These are phyloP conservation scores for Drosophila flavopinicola DNA, from an alignment of 2,888 invertebrate genomes.

Conservation along the genomic window DNA sequence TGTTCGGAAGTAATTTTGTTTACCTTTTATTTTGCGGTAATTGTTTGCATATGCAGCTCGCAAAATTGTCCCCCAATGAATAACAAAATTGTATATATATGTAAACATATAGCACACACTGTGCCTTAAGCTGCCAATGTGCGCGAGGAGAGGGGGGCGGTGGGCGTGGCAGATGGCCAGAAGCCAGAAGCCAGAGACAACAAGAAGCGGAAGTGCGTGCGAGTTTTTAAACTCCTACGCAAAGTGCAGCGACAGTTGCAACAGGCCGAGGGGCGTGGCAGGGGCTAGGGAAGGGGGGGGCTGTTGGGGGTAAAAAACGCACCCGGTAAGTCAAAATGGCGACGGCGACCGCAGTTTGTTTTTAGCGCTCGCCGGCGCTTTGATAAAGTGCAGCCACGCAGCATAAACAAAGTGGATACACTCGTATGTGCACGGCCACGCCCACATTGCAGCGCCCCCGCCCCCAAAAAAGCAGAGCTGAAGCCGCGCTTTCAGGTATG, in stretches of 20 bases:
- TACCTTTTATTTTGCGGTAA: slow-evolving; percentile 79
- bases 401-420: slow-evolving; percentile 75
- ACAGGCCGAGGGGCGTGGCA: too few relatives aligned
- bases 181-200: slow-evolving; percentile 47
- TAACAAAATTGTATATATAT: slow-evolving; percentile 43
- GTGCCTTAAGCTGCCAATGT: slow-evolving; percentile 46
- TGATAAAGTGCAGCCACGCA: slow-evolving; percentile 77
- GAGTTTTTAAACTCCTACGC: slow-evolving; percentile 53
- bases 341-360: slow-evolving; percentile 69
- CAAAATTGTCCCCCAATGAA: slow-evolving; percentile 67
- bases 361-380: slow-evolving; percentile 63
- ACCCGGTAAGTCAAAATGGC: slow-evolving; percentile 67
- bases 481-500: slow-evolving; percentile 1
- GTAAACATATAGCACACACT: not conserved
- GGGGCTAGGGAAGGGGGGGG: too few relatives aligned
- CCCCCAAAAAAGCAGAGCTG: slow-evolving; percentile 14
- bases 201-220: slow-evolving; percentile 73
- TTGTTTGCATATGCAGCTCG: slow-evolving; percentile 75
- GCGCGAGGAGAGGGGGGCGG: not conserved
- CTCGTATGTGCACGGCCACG: slow-evolving; percentile 33
- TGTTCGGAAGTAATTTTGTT: slow-evolving; percentile 77
- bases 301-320: slow-evolving; percentile 7
- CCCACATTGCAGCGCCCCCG: not conserved
- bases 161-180: not conserved
- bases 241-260: slow-evolving; percentile 44